phyloP scores from a whole-genome alignment of 1,140 invertebrate species.

The Bombus terrestris region DNA sequence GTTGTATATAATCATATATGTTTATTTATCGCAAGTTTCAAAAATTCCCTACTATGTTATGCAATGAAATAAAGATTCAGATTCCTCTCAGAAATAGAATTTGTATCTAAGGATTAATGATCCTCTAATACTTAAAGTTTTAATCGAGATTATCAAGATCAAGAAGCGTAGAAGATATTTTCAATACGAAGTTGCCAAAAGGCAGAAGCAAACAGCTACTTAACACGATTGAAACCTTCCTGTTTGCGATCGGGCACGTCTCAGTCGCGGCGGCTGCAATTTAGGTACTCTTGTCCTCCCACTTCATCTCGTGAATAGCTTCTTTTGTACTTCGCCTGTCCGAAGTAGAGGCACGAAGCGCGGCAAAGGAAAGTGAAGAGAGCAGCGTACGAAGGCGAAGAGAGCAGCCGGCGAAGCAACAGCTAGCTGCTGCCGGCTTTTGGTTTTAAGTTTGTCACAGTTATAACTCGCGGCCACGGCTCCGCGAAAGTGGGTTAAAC shows the following conservation, averaged over 20 bases:
- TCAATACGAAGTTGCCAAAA: background rate
- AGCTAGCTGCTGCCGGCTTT: conserved; percentile 55
- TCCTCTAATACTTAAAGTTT: too few relatives aligned
- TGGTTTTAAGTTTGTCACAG: conserved; percentile 74
- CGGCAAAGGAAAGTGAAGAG: background rate
- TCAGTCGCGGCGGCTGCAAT: conserved; percentile 40
- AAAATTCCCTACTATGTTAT: background rate
- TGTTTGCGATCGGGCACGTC: background rate
- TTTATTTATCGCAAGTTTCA: background rate
- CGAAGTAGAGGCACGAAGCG: conserved; percentile 1
- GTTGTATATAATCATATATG: background rate
- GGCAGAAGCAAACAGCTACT: background rate
- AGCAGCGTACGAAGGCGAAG: background rate
- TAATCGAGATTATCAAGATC: too few relatives aligned
- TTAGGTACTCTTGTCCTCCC: conserved; percentile 45
- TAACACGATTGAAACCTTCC: background rate
- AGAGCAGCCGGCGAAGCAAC: conserved; percentile 52
- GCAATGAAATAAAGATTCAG: too few relatives aligned
- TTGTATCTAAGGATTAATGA: too few relatives aligned
- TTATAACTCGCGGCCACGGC: conserved; percentile 51
- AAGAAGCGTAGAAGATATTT: background rate
- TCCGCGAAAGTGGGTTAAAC: conserved; percentile 78
- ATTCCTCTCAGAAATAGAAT: background rate
- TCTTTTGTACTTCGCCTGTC: conserved; percentile 57
- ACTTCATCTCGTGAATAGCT: conserved; percentile 50